These are phyloP conservation scores for Mormoops blainvillei DNA, from an alignment of 2,113 vertebrate genomes.

Conservation along the genomic window DNA sequence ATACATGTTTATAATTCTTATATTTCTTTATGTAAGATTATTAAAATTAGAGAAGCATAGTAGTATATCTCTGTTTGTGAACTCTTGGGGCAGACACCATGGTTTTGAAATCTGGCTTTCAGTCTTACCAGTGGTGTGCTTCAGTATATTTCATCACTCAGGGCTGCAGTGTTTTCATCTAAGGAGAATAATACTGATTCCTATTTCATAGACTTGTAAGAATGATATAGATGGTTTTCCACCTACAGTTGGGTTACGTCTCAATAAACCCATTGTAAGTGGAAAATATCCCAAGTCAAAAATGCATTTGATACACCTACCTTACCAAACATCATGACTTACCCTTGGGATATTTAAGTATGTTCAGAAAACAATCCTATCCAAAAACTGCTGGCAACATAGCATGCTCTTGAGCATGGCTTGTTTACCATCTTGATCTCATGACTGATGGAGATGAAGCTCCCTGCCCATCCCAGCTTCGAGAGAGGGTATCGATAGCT, in stretches of 20 bases:
- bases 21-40: neutral
- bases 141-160: neutral
- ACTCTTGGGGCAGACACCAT: neutral
- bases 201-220: neutral
- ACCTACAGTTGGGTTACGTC: neutral
- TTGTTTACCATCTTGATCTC: neutral
- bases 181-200: neutral
- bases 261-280: neutral
- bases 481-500: neutral
- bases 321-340: neutral
- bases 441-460: no score
- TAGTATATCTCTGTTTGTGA: neutral
- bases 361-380: neutral
- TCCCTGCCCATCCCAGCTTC: neutral
- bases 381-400: neutral
- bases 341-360: no score
- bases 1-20: neutral
- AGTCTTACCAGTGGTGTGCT: neutral
- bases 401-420: no score
- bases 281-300: neutral
- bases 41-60: neutral
- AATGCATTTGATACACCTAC: neutral
- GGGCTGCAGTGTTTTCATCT: neutral
- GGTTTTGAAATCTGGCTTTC: neutral
- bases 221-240: neutral